phyloP scores from a whole-genome alignment of 2,797 vertebrate genomes.

The Myiotriccus ornatus region DNA sequence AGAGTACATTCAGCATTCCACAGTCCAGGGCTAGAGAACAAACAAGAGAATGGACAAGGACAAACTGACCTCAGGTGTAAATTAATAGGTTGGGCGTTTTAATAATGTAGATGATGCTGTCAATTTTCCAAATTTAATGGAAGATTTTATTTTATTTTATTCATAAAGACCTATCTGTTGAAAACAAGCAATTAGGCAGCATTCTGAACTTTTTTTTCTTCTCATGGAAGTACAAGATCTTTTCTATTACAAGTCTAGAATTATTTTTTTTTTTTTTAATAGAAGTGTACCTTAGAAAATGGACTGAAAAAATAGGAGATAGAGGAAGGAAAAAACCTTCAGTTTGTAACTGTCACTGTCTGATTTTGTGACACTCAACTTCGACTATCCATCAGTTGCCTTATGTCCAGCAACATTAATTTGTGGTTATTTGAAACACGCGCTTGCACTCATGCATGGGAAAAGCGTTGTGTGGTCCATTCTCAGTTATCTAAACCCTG shows the following conservation, averaged over 20 bases:
- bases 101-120: not conserved
- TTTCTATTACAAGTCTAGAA: not conserved
- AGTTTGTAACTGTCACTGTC: not conserved
- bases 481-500: not conserved
- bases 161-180: not conserved
- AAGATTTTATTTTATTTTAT: not conserved
- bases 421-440: not conserved
- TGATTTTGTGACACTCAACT: not conserved
- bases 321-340: not conserved
- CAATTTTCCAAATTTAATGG: not conserved
- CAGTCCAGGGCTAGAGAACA: not conserved
- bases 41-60: not conserved
- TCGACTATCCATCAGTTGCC: not conserved
- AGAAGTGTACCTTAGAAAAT: not conserved
- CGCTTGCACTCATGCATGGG: not conserved
- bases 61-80: not conserved
- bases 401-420: not conserved
- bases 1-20: not conserved
- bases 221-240: not conserved
- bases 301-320: not conserved
- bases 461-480: fast-evolving
- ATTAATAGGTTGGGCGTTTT: not conserved
- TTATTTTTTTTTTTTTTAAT: not conserved
- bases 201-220: not conserved
- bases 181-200: not conserved